Evolutionary conservation across 2,888 invertebrate genomes (phyloP).

Genomic region (Tenodera sinensis): DNA sequence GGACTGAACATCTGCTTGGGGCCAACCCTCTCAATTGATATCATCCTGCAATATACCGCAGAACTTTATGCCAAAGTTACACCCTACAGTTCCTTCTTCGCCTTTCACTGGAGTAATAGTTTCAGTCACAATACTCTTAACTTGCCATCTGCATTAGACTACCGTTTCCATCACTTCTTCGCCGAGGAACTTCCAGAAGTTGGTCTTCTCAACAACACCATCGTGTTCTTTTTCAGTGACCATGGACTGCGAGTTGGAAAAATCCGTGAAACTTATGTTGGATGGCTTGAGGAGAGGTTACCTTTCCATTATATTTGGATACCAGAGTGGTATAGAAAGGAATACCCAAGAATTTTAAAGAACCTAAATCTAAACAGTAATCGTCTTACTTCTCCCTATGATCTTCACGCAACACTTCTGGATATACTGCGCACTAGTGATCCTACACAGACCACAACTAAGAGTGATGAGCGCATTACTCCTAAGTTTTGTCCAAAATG

Average conservation of each 20-base stretch:
- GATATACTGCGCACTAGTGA: constrained; percentile 53
- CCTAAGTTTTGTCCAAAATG: constrained; percentile 56
- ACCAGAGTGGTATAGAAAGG: constrained; percentile 58
- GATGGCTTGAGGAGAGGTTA: constrained; percentile 74
- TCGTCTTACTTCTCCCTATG: constrained; percentile 69
- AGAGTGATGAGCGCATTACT: neutral
- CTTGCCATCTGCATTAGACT: constrained; percentile 64
- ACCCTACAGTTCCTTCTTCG: constrained; percentile 61
- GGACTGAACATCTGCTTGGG: constrained; percentile 59
- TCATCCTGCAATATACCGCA: constrained; percentile 61
- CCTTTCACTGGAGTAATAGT: constrained; percentile 75
- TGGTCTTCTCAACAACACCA: constrained; percentile 60
- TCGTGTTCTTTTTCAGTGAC: constrained; percentile 72
- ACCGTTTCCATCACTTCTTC: constrained; percentile 53
- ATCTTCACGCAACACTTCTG: constrained; percentile 67
- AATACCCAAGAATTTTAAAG: constrained; percentile 52
- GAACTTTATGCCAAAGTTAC: constrained; percentile 63
- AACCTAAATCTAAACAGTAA: constrained; percentile 60
- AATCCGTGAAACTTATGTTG: constrained; percentile 62
- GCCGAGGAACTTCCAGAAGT: constrained; percentile 56
- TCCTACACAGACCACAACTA: neutral
- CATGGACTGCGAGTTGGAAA: constrained; percentile 75
- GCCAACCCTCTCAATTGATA: constrained; percentile 60
- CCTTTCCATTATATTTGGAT: constrained; percentile 69
- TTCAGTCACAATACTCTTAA: constrained; percentile 70